Base-by-base conservation (phyloP, 2,113 vertebrate genomes). In the Clupea harengus region DNA sequence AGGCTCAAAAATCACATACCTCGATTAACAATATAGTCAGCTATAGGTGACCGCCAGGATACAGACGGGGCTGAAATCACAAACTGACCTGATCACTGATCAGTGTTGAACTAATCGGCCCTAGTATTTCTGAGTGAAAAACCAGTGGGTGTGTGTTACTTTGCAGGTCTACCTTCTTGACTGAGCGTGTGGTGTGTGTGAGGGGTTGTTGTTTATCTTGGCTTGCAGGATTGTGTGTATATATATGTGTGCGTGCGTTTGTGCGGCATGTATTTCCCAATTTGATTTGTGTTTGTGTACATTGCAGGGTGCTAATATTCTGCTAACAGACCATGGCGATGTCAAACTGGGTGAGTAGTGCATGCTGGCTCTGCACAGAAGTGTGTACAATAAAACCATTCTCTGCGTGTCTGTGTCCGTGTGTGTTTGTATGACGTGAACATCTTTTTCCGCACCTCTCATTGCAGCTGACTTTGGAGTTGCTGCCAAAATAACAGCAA, bases 401-500 rank as follows among this genome's bases (percentile, higher is more conserved):
- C 44, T 80, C 9, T 72, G 39, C 13, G 45, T 28, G 22, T 10
- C 45, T 45, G 25, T 47, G 18, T 49, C 54, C 9, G 54, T 54
- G 8, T 83, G 52, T 92, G 17, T 13, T 54, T 18, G 15, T 83
- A 87, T 88, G 82, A 90, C 91, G 89, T 39, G 39, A 39, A 86
- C 67, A 81, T 81, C 50, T 85, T 45, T 87, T 25, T 78, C 83
- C 57, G 85, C 85, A 18, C 86, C 88, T 85, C 80, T 32, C 20
- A 81, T 88, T 90, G 22, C 93, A 99, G 98, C 98, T 90, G 98
- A 99, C 90, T 99, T 99, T 60, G 98, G 98, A 87, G 98, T 99
- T 3, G 98, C 98, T 82, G 98, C 98, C 92, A 99, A 99, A 96
- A 99, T 99, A 93, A 99, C 98, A 82, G 98, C 98, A 85, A 99